Evolutionary conservation across 2,888 invertebrate genomes (phyloP), one percentile per base, ranked within the genome.

Genomic region (Hirtodrosophila confusa): DNA sequence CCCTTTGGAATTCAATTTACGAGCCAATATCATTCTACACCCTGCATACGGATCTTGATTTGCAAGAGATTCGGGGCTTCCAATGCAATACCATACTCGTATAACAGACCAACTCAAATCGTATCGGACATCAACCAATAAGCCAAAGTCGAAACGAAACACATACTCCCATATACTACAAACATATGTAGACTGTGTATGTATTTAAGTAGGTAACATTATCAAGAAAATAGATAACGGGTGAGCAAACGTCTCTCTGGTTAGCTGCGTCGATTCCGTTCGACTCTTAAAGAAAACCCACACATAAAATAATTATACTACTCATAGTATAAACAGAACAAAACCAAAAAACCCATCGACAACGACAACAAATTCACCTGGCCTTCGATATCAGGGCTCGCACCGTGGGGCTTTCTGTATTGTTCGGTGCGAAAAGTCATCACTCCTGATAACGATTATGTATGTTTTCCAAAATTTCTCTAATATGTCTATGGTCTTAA

Each of bases 181-280:
- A 41, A 27, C 24, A 11, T 37, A 5, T 29, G 3, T 24, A 11
- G 53, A 8, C 8, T 72, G 35, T 51, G 43, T 61, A 40, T 67
- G 37, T 72, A 45, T 75, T 48, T 69, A 69, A 73, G 69, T 64
- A 57, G 77, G 70, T 61, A 67, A 71, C 65, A 85, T 64, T 80
- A 80, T 80, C 80, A 69, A 71, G 79, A 74, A 65, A 82, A 79
- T 51, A 85, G 85, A 80, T 84, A 84, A 82, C 79, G 60, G 40
- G 45, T 80, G 73, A 79, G 80, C 61, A 57, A 70, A 76, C 70
- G 64, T 65, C 61, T 67, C 56, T 68, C 35, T 58, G 41, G 50
- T 29, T 72, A 47, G 40, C 63, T 31, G 3, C 9, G 8, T 50
- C 55, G 63, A 61, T 75, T 72, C 76, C 61, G 41, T 67, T 72